Evolutionary conservation across 2,888 invertebrate genomes (phyloP).

Genomic region (Xestoiulus laeticollis): DNA sequence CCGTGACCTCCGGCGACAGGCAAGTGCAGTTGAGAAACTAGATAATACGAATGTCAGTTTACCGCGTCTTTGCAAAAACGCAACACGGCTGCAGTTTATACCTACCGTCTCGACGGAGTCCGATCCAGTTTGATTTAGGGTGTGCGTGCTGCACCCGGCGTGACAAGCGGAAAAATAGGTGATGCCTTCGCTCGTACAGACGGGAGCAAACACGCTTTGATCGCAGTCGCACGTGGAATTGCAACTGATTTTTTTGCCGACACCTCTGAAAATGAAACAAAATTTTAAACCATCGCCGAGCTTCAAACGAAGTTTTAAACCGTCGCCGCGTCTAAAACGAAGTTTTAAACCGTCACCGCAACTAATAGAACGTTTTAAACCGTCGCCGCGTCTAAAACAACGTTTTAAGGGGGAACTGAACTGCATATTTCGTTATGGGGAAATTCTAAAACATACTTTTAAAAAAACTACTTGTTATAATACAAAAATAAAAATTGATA

Average conservation of each 20-base stretch:
- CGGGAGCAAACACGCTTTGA: conserved; percentile 80
- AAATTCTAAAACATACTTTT: no score
- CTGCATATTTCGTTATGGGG: no score
- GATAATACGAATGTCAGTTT: not conserved
- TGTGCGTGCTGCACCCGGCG: conserved; percentile 74
- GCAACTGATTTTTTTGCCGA: conserved; percentile 66
- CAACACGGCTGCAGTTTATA: no score
- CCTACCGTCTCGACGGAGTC: conserved; percentile 28
- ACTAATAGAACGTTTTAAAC: no score
- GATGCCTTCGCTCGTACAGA: conserved; percentile 82
- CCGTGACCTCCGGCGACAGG: conserved; percentile 67
- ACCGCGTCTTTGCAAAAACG: not conserved
- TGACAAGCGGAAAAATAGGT: conserved; percentile 91
- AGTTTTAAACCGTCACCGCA: no score
- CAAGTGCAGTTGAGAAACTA: conserved; percentile 69
- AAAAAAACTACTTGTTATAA: no score
- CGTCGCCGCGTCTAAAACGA: no score
- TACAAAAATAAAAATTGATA: no score
- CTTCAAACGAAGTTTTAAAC: no score
- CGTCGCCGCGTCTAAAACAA: no score
- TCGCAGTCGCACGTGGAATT: conserved; percentile 78
- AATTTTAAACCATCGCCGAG: not conserved
- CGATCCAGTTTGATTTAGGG: conserved; percentile 10
- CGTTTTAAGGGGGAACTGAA: no score
- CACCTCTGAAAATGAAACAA: conserved; percentile 54